phyloP scores from a whole-genome alignment of 2,797 vertebrate genomes.

The Ambastaia sidthimunki region DNA sequence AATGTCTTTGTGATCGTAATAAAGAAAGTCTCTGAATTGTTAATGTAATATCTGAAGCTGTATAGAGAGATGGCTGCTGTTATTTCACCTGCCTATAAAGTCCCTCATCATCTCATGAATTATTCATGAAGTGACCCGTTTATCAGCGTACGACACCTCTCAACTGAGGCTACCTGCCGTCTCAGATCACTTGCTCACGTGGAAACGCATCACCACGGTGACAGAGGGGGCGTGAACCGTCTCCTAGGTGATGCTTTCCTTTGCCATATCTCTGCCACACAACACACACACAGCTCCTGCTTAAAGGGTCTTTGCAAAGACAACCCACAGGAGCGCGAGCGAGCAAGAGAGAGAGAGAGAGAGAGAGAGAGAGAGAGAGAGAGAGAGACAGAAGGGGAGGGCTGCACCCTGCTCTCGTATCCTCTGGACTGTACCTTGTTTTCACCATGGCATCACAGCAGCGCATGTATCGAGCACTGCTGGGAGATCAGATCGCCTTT shows the following conservation, averaged over 20 bases:
- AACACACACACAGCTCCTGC: slow-evolving; percentile 67
- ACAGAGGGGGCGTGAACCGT: slow-evolving; percentile 66
- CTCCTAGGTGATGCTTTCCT: slow-evolving; percentile 74
- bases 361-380: slow-evolving; percentile 51
- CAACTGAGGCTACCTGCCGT: slow-evolving; percentile 47
- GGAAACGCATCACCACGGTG: slow-evolving; percentile 54
- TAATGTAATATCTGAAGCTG: slow-evolving; percentile 6
- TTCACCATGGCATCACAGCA: slow-evolving; percentile 71
- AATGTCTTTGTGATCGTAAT: too few species aligned
- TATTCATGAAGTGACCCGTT: slow-evolving; percentile 61
- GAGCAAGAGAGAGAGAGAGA: slow-evolving; percentile 63
- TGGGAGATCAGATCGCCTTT: slow-evolving; percentile 67
- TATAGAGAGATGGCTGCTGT: neutral
- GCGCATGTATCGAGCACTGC: slow-evolving; percentile 66
- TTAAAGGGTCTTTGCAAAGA: slow-evolving; percentile 69
- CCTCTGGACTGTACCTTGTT: slow-evolving; percentile 70
- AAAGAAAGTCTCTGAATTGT: too few species aligned
- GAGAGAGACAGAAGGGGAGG: slow-evolving; percentile 21
- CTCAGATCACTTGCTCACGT: slow-evolving; percentile 67
- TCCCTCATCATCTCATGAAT: slow-evolving; percentile 34
- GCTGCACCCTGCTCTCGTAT: slow-evolving; percentile 65
- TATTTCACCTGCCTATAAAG: slow-evolving; percentile 12
- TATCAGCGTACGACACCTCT: slow-evolving; percentile 53
- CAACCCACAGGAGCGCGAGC: slow-evolving; percentile 61
- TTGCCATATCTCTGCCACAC: slow-evolving; percentile 67